Percentiles rank a stretch among this genome's conserved stretches.
Conservation (phyloP, 2,797 vertebrate genomes). For the Chromis chromis region DNA sequence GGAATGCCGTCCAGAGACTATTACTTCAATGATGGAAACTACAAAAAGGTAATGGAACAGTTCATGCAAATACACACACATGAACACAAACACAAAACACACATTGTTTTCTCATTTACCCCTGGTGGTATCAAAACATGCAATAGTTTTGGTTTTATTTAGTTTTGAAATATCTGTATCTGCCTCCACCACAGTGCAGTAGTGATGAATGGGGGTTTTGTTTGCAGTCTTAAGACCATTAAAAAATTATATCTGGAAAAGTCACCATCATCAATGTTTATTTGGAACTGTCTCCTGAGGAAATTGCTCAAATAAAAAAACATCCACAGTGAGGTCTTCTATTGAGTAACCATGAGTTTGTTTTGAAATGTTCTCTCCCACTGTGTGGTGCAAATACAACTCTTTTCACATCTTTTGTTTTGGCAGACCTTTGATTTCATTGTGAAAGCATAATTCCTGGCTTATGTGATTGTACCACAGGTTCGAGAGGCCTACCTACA, state of each 20-base stretch:
- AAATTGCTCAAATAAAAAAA: neutral
- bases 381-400: neutral
- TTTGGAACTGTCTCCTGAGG: neutral
- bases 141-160: neutral
- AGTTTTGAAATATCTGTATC: neutral
- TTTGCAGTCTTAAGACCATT: no score
- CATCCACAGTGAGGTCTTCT: neutral
- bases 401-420: neutral
- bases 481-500: constrained; percentile 93
- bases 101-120: neutral
- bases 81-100: neutral
- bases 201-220: no score
- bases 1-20: constrained; percentile 97
- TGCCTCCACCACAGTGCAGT: neutral
- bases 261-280: no score
- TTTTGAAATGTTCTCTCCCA: neutral
- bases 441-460: constrained; percentile 8
- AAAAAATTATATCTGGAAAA: no score
- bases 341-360: neutral
- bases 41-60: constrained; percentile 83
- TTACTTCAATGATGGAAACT: constrained; percentile 91
- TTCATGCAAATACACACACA: neutral
- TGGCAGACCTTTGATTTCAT: constrained; percentile 30
- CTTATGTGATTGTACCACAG: constrained; percentile 71
- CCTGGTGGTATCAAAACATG: neutral